These are phyloP conservation scores for Corythoichthys haematopterus DNA, from an alignment of 2,113 vertebrate genomes.

Conservation along the genomic window DNA sequence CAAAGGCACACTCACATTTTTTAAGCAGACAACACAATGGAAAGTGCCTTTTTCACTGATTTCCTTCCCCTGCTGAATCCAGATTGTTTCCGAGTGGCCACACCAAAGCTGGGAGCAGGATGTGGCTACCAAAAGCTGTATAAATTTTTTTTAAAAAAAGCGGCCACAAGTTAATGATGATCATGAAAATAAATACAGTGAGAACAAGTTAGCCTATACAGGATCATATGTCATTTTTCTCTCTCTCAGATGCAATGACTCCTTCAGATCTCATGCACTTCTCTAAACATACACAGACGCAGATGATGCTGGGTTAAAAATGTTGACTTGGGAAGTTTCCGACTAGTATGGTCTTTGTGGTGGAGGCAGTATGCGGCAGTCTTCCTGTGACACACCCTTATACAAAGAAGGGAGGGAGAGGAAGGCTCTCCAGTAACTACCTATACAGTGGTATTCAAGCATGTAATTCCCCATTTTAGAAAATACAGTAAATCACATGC, in stretches of 20 bases:
- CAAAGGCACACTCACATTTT: constrained; percentile 10
- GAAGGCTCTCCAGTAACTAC: constrained; percentile 13
- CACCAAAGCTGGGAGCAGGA: constrained; percentile 26
- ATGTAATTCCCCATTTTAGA: background rate
- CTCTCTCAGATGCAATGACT: background rate
- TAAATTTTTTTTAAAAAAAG: background rate
- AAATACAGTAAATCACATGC: background rate
- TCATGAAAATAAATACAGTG: background rate
- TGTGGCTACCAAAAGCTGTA: constrained; percentile 9
- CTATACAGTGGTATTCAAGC: constrained; percentile 7
- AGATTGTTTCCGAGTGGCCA: constrained; percentile 50
- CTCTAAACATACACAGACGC: constrained; percentile 18
- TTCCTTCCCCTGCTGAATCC: constrained; percentile 61
- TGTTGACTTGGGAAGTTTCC: constrained; percentile 47
- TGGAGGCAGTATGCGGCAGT: constrained; percentile 29
- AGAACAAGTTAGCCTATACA: background rate
- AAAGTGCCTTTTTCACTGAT: constrained; percentile 32
- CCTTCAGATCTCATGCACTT: background rate
- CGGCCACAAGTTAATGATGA: background rate
- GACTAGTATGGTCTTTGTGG: constrained; percentile 49
- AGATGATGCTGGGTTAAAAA: constrained; percentile 45
- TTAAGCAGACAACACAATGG: constrained; percentile 38
- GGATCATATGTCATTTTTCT: background rate
- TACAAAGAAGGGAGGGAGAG: constrained; percentile 1
- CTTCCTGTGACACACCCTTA: constrained; percentile 55